Percentiles rank a stretch among this genome's conserved stretches.
Conservation (phyloP, 2,797 vertebrate genomes). For the Xenopus petersii region DNA sequence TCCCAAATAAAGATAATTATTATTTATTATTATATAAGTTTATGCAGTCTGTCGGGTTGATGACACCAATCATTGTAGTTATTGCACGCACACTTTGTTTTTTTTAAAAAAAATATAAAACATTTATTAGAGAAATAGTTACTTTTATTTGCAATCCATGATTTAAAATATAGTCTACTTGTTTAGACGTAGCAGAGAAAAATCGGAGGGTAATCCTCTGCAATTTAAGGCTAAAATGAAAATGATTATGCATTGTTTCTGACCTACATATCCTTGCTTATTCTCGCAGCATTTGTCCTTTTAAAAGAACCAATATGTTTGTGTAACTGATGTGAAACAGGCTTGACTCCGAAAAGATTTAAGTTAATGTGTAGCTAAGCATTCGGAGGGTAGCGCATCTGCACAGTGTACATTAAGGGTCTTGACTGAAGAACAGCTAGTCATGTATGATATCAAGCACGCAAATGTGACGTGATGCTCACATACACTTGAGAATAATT, state of each 20-base stretch:
- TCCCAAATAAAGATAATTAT: no score
- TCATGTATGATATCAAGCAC: conserved; percentile 78
- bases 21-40: no score
- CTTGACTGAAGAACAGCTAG: conserved; percentile 70
- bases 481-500: conserved; percentile 86
- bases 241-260: conserved; percentile 57
- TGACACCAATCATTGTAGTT: no score
- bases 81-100: no score
- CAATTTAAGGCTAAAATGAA: conserved; percentile 55
- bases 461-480: conserved; percentile 87
- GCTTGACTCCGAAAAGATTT: conserved; percentile 80
- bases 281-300: conserved; percentile 67
- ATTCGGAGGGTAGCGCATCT: conserved; percentile 67
- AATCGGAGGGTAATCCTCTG: conserved; percentile 6
- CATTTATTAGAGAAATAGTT: no score
- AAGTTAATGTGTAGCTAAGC: conserved; percentile 77
- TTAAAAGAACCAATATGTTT: conserved; percentile 77
- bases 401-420: conserved; percentile 69
- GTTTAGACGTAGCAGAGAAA: background rate
- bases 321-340: conserved; percentile 75
- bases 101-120: no score
- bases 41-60: no score
- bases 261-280: conserved; percentile 57
- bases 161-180: no score
- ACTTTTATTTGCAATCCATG: background rate